Conservation (phyloP, 2,888 invertebrate genomes). For the Panopea generosa region DNA sequence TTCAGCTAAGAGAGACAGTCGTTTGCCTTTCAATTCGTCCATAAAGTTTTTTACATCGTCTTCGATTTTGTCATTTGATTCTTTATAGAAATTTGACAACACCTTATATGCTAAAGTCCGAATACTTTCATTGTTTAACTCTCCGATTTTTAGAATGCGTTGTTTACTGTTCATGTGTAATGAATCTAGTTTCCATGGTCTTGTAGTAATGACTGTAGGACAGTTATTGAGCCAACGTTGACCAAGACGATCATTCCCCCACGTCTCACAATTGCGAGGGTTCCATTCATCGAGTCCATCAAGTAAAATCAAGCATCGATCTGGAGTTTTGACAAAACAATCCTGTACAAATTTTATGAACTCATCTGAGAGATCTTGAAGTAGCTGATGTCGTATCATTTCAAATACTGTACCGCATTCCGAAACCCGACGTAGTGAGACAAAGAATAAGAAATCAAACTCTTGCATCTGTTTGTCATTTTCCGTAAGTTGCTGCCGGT, state of each 20-base stretch:
- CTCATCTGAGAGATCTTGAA: constrained; percentile 4
- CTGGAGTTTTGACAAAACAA: neutral
- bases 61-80: neutral
- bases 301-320: constrained; percentile 6
- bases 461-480: constrained; percentile 15
- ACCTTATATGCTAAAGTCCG: constrained; percentile 11
- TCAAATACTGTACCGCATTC: constrained; percentile 4
- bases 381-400: constrained; percentile 8
- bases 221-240: neutral
- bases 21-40: neutral
- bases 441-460: constrained; percentile 13
- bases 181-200: constrained; percentile 12
- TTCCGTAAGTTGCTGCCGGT: neutral
- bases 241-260: too few relatives aligned
- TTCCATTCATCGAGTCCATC: constrained; percentile 22
- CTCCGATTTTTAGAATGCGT: constrained; percentile 9
- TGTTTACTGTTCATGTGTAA: constrained; percentile 4
- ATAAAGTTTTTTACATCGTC: constrained; percentile 11
- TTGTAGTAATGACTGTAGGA: constrained; percentile 9
- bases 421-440: neutral
- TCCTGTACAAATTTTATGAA: neutral
- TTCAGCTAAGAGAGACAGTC: constrained; percentile 10
- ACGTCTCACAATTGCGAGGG: too few relatives aligned
- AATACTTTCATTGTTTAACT: constrained; percentile 10
- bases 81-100: constrained; percentile 3